Evolutionary conservation across 2,888 invertebrate species (phyloP).

Genomic region (Sminthurinus aureus): DNA sequence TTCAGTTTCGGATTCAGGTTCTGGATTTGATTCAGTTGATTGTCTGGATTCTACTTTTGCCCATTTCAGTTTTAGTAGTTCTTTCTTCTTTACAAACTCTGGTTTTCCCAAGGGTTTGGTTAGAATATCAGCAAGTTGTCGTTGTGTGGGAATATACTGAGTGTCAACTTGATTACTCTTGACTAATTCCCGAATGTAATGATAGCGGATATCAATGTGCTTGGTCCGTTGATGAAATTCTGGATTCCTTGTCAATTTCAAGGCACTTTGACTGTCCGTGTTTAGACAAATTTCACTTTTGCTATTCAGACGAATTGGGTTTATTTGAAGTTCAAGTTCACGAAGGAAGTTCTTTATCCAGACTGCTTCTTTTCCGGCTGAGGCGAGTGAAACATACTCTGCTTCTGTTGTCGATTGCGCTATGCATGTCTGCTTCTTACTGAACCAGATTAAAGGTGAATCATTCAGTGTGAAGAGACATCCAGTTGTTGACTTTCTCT

Average conservation of each 20-base stretch:
- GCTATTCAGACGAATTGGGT: no score
- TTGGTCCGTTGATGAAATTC: constrained; percentile 53
- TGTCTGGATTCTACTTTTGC: no score
- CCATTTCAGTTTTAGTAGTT: not conserved
- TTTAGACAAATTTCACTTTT: not conserved
- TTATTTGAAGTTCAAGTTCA: constrained; percentile 44
- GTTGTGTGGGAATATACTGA: not conserved
- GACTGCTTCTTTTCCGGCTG: constrained; percentile 43
- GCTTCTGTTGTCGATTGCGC: constrained; percentile 52
- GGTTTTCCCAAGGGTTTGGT: constrained; percentile 22
- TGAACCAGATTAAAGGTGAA: constrained; percentile 46
- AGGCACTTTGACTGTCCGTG: constrained; percentile 54
- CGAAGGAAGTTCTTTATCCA: constrained; percentile 48
- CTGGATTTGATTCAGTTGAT: no score
- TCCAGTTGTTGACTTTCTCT: constrained; percentile 48
- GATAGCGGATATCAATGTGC: constrained; percentile 56
- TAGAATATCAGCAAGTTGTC: constrained; percentile 22
- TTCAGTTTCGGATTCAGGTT: no score
- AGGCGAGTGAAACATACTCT: constrained; percentile 50
- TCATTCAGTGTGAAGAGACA: constrained; percentile 40
- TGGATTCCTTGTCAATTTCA: constrained; percentile 52
- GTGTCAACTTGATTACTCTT: not conserved
- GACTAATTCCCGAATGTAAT: constrained; percentile 39
- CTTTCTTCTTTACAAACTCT: not conserved
- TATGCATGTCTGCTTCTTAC: constrained; percentile 45